These are phyloP conservation scores for Hymenopus coronatus DNA, from an alignment of 2,888 invertebrate species.

Conservation along the genomic window DNA sequence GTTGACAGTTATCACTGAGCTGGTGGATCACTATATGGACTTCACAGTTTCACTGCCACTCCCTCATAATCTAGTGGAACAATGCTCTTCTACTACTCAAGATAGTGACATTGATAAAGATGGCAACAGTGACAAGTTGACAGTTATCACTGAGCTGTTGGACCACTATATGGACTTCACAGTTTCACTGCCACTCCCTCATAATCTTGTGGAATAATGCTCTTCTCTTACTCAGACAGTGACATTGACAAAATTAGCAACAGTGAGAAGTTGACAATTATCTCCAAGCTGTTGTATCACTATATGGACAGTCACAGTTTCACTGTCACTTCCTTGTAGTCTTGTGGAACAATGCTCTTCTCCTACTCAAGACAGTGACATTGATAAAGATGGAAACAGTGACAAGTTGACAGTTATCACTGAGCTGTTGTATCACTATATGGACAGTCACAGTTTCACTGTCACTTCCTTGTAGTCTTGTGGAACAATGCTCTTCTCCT, in stretches of 20 bases:
- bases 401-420: slow-evolving; percentile 39
- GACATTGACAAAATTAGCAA: too few relatives aligned
- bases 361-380: slow-evolving; percentile 22
- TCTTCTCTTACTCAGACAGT: too few relatives aligned
- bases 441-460: slow-evolving; percentile 12
- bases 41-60: slow-evolving; percentile 20
- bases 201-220: too few relatives aligned
- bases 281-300: too few relatives aligned
- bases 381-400: slow-evolving; percentile 35
- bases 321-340: slow-evolving; percentile 8
- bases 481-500: slow-evolving; percentile 11
- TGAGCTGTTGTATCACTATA: slow-evolving; percentile 42
- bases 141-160: slow-evolving; percentile 41
- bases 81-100: too few relatives aligned
- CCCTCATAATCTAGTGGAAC: too few relatives aligned
- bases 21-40: too few relatives aligned
- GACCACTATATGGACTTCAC: slow-evolving; percentile 43
- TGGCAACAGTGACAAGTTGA: background rate
- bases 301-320: slow-evolving; percentile 19
- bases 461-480: slow-evolving; percentile 13
- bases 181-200: too few relatives aligned
- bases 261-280: too few relatives aligned
- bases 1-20: too few relatives aligned
- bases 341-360: background rate
- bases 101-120: too few relatives aligned